Evolutionary conservation across 1,140 invertebrate species (phyloP).

Genomic region (Pseudoatta argentina): DNA sequence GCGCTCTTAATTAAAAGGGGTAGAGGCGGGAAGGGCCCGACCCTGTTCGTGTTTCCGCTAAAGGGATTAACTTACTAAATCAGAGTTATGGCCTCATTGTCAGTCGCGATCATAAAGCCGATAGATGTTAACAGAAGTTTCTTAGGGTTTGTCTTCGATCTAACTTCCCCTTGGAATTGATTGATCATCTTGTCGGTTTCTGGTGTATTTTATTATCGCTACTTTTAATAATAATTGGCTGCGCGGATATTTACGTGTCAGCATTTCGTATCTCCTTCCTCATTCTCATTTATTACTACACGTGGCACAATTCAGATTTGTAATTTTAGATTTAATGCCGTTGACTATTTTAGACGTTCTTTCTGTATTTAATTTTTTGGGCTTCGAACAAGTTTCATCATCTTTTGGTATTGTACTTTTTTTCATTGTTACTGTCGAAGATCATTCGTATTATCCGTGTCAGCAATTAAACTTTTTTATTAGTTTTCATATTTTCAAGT

Average conservation of each 20-base stretch:
- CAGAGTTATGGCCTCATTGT: slow-evolving; percentile 71
- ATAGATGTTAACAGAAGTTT: slow-evolving; percentile 58
- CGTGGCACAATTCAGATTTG: not conserved
- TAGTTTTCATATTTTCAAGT: not conserved
- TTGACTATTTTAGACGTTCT: not conserved
- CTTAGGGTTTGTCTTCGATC: slow-evolving; percentile 46
- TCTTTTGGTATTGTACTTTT: not conserved
- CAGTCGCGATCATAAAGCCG: slow-evolving; percentile 63
- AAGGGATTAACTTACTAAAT: slow-evolving; percentile 72
- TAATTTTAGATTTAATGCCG: not conserved
- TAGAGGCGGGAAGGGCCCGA: slow-evolving; percentile 12
- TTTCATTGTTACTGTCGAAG: not conserved
- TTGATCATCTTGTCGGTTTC: slow-evolving; percentile 27
- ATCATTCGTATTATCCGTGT: not conserved
- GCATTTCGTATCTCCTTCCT: not conserved
- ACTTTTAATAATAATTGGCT: slow-evolving; percentile 23
- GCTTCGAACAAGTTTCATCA: not conserved
- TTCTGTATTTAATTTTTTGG: not conserved
- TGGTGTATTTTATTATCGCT: slow-evolving; percentile 20
- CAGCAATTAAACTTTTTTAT: not conserved
- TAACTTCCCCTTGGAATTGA: slow-evolving; percentile 27
- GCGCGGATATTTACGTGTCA: slow-evolving; percentile 14
- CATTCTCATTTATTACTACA: not conserved
- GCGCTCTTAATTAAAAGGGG: slow-evolving; percentile 73
- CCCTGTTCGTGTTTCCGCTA: slow-evolving; percentile 57